Conservation (phyloP, 1,140 invertebrate genomes). For the Eurosta solidaginis region DNA sequence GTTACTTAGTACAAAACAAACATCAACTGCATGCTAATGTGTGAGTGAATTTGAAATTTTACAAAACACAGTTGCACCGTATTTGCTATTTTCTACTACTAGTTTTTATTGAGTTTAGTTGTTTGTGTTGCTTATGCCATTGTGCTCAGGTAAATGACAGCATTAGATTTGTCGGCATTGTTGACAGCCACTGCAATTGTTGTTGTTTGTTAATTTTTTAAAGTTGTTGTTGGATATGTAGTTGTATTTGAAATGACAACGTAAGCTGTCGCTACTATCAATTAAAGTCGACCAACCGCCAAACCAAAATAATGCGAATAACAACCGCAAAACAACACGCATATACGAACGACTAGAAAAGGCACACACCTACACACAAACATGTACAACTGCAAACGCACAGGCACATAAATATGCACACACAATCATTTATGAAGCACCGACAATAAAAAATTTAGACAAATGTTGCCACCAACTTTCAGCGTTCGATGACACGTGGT, state of each 20-base stretch:
- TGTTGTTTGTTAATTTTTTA: background rate
- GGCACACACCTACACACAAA: background rate
- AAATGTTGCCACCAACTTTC: conserved; percentile 5
- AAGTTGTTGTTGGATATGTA: background rate
- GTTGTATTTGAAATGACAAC: background rate
- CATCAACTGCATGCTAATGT: no score
- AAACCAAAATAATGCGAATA: background rate
- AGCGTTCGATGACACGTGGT: background rate
- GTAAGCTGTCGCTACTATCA: conserved; percentile 14
- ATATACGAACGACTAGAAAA: background rate
- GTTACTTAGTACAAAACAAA: no score
- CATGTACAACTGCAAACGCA: no score
- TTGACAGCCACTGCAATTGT: background rate
- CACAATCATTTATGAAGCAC: background rate
- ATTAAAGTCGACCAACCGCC: background rate
- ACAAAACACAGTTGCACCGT: no score
- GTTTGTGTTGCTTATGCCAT: background rate
- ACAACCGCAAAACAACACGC: conserved; percentile 4
- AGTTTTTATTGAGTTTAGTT: background rate
- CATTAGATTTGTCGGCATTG: background rate
- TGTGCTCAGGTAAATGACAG: background rate
- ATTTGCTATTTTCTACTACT: background rate
- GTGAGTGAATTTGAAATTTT: no score
- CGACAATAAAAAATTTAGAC: background rate
- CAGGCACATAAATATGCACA: no score